Evolutionary conservation across 2,797 vertebrate species (phyloP), one percentile per base, ranked within the genome.

Genomic region (Esox lucius): DNA sequence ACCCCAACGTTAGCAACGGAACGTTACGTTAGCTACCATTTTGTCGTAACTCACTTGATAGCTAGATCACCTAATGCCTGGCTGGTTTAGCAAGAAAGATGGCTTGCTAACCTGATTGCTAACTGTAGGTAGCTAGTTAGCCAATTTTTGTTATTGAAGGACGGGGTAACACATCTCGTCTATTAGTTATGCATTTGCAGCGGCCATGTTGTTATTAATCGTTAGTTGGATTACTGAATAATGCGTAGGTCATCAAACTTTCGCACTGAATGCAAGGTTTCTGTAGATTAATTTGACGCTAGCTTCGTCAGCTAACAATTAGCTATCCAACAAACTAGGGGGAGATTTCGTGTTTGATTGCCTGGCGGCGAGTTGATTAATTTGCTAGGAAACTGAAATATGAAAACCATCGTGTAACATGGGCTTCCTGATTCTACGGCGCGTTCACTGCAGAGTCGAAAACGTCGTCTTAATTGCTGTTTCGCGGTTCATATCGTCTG

Each of bases 211-310:
- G 59, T 16, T 28, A 31, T 33, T 65, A 65, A 28, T 16, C 24
- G 26, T 33, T 15, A 28, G 28, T 16, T 64, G 26, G 16, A 31
- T 28, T 17, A 64, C 26, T 28, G 11, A 31, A 64, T 31, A 33
- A 22, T 56, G n/a, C 9, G 56, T 11, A 22, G n/a, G 53, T 56
- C 7, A 56, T 56, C 62, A 28, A 28, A 64, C 62, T 33, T 31
- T 64, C 5, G 62, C 24, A 15, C 35, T 74, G 5, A 48, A 89
- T 88, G 90, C 79, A 66, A 83, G 83, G 85, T 86, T 87, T 87
- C 89, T 87, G 84, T 84, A 80, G 80, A 78, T 83, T 87, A 84
- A 67, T 64, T 22, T 15, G 62, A 31, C 26, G 26, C 24, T 31
- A 64, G 62, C 24, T 13, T 64, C 13, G 62, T 16, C 67, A 19